phyloP scores from a whole-genome alignment of 1,140 invertebrate species.

The Drosophila seguyi region DNA sequence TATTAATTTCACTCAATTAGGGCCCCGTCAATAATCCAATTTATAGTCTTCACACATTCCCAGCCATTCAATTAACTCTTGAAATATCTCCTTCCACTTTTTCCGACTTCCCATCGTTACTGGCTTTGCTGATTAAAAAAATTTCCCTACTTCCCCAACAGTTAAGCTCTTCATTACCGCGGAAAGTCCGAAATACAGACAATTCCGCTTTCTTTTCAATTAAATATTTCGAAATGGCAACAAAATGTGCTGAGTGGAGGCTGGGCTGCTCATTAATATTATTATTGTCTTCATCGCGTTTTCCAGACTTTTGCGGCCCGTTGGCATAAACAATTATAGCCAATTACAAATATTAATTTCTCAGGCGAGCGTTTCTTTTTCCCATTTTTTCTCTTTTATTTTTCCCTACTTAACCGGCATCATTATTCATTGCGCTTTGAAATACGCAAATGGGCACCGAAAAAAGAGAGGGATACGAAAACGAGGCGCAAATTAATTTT shows the following conservation, averaged over 20 bases:
- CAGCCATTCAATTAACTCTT: conserved; percentile 54
- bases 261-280: conserved; percentile 50
- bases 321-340: conserved; percentile 81
- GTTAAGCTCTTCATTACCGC: conserved; percentile 64
- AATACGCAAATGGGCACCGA: conserved; percentile 79
- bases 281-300: conserved; percentile 49
- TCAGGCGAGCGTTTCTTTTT: conserved; percentile 68
- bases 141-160: conserved; percentile 55
- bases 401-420: conserved; percentile 59
- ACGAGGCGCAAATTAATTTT: conserved; percentile 82
- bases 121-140: conserved; percentile 49
- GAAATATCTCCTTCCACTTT: conserved; percentile 24
- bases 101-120: conserved; percentile 24
- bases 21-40: conserved; percentile 11
- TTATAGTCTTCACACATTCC: conserved; percentile 44
- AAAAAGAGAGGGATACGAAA: conserved; percentile 48
- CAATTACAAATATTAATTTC: conserved; percentile 84
- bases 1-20: conserved; percentile 14
- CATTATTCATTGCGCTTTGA: conserved; percentile 80
- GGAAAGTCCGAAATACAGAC: conserved; percentile 5
- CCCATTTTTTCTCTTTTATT: conserved; percentile 9
- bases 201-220: conserved; percentile 77
- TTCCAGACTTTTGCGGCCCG: conserved; percentile 32
- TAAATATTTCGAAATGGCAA: conserved; percentile 68
- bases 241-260: conserved; percentile 39